Evolutionary conservation across 2,113 vertebrate species (phyloP).

Genomic region (Nannobrachium achirus): DNA sequence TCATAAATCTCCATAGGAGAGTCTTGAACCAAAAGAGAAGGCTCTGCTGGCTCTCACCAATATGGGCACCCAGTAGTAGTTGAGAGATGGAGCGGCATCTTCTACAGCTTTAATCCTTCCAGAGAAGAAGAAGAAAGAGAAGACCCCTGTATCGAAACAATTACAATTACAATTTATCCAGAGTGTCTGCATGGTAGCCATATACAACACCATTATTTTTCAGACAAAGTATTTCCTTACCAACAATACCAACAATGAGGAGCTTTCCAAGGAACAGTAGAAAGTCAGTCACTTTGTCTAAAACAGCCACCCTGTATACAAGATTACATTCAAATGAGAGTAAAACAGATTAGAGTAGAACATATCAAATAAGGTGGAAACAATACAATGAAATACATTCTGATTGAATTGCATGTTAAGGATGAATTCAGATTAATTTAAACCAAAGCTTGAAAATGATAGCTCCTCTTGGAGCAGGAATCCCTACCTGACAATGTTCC

Average conservation of each 20-base stretch:
- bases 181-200: background rate
- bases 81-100: constrained; percentile 86
- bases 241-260: constrained; percentile 87
- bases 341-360: background rate
- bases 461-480: constrained; percentile 4
- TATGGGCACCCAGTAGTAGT: constrained; percentile 97
- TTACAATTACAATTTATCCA: background rate
- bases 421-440: background rate
- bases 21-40: too few relatives aligned
- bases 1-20: too few relatives aligned
- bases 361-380: background rate
- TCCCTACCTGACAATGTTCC: constrained; percentile 90
- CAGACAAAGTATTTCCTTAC: constrained; percentile 58
- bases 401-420: background rate
- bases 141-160: constrained; percentile 80
- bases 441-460: background rate
- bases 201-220: constrained; percentile 1
- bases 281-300: constrained; percentile 98
- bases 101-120: constrained; percentile 85
- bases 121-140: constrained; percentile 98
- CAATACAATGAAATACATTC: background rate
- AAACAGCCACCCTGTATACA: constrained; percentile 87
- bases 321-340: background rate
- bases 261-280: constrained; percentile 95
- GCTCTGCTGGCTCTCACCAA: constrained; percentile 79